Conservation (phyloP, 1,140 invertebrate species). For the Wasmannia auropunctata region DNA sequence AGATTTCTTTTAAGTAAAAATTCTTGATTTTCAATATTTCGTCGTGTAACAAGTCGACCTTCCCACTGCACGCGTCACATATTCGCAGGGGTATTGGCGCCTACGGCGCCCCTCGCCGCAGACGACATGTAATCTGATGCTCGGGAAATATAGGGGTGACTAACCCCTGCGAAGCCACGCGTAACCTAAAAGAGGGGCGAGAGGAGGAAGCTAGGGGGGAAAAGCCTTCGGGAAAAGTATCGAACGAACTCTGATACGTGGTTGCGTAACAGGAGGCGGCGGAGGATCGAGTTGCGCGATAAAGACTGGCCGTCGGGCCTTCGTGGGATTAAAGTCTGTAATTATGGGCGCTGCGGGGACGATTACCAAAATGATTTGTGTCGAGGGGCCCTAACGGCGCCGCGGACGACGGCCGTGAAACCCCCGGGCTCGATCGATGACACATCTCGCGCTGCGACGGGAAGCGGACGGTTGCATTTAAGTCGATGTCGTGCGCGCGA, state of each 20-base stretch:
- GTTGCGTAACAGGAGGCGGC: no score
- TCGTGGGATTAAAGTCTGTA: conserved; percentile 51
- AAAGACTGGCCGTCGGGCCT: neutral
- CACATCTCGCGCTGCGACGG: conserved; percentile 17
- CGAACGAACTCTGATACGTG: conserved; percentile 24
- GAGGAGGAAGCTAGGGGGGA: neutral
- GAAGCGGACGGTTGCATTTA: neutral
- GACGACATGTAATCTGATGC: conserved; percentile 49
- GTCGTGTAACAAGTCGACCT: neutral
- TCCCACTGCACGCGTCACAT: conserved; percentile 21
- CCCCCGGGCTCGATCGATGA: conserved; percentile 19
- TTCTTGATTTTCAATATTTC: neutral
- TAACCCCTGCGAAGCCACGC: neutral
- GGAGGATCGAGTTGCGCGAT: neutral
- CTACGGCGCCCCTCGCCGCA: neutral
- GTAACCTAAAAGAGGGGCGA: neutral
- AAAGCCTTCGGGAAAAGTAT: conserved; percentile 37
- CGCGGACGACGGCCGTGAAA: neutral
- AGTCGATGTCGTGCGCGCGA: neutral
- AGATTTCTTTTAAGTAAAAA: neutral
- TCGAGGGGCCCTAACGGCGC: conserved; percentile 3
- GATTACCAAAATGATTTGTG: conserved; percentile 40
- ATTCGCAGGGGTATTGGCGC: conserved; percentile 53
- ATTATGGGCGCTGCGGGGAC: conserved; percentile 10
- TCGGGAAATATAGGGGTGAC: conserved; percentile 12